A percentile compares a stretch with the other conserved stretches of the same genome.
Conservation (phyloP, 2,888 invertebrate species). For the Thymelicus sylvestris region DNA sequence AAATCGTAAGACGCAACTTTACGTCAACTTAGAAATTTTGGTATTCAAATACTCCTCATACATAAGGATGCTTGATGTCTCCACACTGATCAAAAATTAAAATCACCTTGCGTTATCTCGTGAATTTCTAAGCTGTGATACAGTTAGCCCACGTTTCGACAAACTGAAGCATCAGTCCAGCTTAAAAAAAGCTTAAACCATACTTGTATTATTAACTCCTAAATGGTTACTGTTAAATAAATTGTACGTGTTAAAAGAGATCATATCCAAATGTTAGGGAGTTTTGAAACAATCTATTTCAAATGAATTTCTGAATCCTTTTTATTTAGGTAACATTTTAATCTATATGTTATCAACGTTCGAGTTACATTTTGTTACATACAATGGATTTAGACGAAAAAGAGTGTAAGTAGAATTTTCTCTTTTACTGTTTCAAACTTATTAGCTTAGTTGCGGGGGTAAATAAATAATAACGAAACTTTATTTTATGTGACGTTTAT, state of each 20-base stretch:
- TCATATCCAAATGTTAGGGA: background rate
- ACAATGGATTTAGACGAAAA: constrained; percentile 44
- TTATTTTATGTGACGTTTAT: background rate
- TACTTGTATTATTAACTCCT: too few relatives aligned
- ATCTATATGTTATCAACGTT: background rate
- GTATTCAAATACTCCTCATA: constrained; percentile 69
- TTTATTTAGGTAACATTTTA: background rate
- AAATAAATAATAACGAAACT: background rate
- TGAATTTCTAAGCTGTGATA: constrained; percentile 50
- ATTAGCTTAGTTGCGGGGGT: background rate
- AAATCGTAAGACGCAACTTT: constrained; percentile 21
- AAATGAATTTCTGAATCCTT: constrained; percentile 15
- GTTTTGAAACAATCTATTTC: background rate
- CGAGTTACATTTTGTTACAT: constrained; percentile 9
- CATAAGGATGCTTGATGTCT: constrained; percentile 60
- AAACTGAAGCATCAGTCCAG: background rate
- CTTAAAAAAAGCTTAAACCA: background rate
- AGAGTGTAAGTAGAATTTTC: constrained; percentile 44
- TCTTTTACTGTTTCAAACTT: constrained; percentile 2
- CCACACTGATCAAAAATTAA: constrained; percentile 62
- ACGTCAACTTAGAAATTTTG: constrained; percentile 55
- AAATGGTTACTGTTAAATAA: too few relatives aligned
- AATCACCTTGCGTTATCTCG: constrained; percentile 71
- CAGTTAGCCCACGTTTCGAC: constrained; percentile 21
- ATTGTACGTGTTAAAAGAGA: too few relatives aligned